Evolutionary conservation across 2,113 vertebrate genomes (phyloP), one percentile per base, ranked within the genome.

Genomic region (Tamias sibiricus): DNA sequence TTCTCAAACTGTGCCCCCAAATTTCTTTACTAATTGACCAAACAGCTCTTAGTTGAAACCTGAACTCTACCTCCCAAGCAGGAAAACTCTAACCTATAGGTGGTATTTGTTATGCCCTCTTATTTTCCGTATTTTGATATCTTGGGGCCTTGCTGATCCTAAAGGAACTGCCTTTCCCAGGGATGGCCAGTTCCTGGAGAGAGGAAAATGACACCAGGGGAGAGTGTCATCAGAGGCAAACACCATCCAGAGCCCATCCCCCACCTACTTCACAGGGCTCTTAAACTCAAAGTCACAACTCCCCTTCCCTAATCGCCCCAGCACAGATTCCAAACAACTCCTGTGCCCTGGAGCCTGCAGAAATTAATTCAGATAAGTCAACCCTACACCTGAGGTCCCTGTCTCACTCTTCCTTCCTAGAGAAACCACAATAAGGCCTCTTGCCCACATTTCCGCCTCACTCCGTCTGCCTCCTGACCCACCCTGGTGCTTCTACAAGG

Each of bases 401-500:
- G 12, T 8, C 28, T 40, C n/a, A 47, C 44, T 6, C 40, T 19
- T 37, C 68, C 52, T 52, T 66, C 44, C 37, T 57, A 75, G 44
- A 89, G 44, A 75, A 75, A n/a, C n/a, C n/a, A n/a, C 5, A 75
- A 5, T 40, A 44, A 30, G 74, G 22, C 9, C 42, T 64, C 42
- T 64, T 40, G 4, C 28, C 17, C 76, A 80, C 13, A 35, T 71
- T 35, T 30, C 17, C 26, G 32, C 32, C 35, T 22, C 40, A 42
- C 40, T 28, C 0, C 9, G 26, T 62, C 32, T 37, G 20, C 68
- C 82, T 82, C 57, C 28, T 44, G 32, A 54, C 11, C 1, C 0
- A 7, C 7, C 13, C 12, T 32, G 7, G 13, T 16, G 42, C 37
- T 54, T n/a, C 68, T 76, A 22, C 17, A 0, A 4, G 11, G 8